Evolutionary conservation across 2,113 vertebrate genomes (phyloP).

Genomic region (Agelaius phoeniceus): DNA sequence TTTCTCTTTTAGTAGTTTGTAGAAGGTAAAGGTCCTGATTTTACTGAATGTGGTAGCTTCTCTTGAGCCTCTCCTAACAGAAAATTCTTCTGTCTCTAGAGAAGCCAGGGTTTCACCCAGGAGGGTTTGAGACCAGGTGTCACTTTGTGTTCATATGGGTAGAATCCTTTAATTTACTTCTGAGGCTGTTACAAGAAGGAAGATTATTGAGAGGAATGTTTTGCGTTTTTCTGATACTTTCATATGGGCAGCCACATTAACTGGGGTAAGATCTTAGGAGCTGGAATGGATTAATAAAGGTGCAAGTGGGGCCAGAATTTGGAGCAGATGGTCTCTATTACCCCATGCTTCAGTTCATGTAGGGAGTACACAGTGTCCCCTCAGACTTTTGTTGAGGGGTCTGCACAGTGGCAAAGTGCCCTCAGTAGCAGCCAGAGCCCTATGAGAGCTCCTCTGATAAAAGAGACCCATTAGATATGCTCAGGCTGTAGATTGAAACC

Average conservation of each 20-base stretch:
- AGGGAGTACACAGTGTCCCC: slow-evolving; percentile 19
- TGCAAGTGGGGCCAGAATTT: slow-evolving; percentile 30
- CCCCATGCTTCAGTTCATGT: background rate
- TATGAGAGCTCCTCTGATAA: slow-evolving; percentile 29
- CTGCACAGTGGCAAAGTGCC: slow-evolving; percentile 47
- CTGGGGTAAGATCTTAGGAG: background rate
- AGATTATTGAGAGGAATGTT: background rate
- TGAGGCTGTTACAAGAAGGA: background rate
- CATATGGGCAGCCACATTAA: background rate
- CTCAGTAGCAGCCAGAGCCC: slow-evolving; percentile 34
- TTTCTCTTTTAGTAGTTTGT: background rate
- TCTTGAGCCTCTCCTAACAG: background rate
- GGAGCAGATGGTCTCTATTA: slow-evolving; percentile 48
- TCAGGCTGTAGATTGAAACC: slow-evolving; percentile 42
- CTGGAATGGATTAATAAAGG: background rate
- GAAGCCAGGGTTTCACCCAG: background rate
- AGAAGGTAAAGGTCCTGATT: background rate
- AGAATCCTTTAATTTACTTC: background rate
- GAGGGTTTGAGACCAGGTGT: background rate
- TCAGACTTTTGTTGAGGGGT: slow-evolving; percentile 36
- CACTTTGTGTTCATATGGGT: background rate
- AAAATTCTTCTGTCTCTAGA: background rate
- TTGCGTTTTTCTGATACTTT: background rate
- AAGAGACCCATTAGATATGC: slow-evolving; percentile 44
- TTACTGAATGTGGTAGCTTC: background rate